phyloP scores from a whole-genome alignment of 2,113 vertebrate species.

The Agelaius tricolor region DNA sequence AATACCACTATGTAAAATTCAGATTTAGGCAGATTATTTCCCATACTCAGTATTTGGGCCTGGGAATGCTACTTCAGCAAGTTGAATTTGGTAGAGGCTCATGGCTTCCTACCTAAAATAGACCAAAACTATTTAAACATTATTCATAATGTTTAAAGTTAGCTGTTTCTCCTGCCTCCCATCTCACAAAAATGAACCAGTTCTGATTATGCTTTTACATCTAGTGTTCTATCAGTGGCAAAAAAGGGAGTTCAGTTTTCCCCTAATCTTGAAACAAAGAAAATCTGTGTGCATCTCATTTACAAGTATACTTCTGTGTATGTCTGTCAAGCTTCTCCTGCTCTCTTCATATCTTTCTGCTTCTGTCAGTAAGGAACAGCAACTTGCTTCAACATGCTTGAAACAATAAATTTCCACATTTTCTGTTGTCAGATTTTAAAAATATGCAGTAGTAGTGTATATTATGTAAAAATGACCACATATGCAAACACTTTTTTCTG shows the following conservation, averaged over 20 bases:
- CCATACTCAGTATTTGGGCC: background rate
- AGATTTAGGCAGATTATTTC: background rate
- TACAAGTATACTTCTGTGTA: background rate
- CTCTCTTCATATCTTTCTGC: background rate
- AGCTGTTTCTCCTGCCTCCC: background rate
- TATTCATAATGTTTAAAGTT: background rate
- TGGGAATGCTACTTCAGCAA: background rate
- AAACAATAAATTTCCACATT: background rate
- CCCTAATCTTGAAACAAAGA: background rate
- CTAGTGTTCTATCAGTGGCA: background rate
- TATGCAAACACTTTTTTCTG: background rate
- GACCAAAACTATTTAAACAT: background rate
- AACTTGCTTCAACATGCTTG: background rate
- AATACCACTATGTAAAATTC: background rate
- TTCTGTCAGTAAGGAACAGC: background rate
- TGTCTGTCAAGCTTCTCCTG: background rate
- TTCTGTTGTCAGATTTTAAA: background rate
- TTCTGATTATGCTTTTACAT: slow-evolving; percentile 23
- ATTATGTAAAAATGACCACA: background rate
- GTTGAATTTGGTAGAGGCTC: background rate
- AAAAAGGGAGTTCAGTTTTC: background rate
- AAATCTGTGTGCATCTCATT: background rate
- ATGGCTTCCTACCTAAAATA: background rate
- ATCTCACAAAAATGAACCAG: background rate
- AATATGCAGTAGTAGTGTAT: background rate